Evolutionary conservation across 1,140 invertebrate species (phyloP).

Genomic region (Notospermus geniculatus): DNA sequence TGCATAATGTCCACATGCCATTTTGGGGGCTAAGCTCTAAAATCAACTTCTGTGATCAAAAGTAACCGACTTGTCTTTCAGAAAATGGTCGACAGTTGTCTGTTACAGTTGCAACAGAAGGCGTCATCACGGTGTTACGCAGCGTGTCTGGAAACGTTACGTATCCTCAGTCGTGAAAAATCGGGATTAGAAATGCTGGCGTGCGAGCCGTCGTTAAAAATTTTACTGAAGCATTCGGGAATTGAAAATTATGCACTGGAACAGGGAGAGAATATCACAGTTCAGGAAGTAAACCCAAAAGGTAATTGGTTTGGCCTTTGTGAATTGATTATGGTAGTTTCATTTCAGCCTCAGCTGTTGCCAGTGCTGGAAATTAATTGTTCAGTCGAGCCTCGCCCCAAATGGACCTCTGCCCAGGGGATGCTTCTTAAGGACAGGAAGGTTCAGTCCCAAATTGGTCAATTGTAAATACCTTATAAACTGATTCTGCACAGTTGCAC

Average conservation of each 20-base stretch:
- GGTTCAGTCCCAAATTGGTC: no score
- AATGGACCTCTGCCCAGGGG: not conserved
- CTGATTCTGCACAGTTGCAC: no score
- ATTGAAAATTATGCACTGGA: conserved; percentile 40
- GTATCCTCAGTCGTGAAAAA: conserved; percentile 52
- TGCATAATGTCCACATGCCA: no score
- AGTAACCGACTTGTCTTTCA: conserved; percentile 28
- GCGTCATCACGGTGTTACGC: conserved; percentile 33
- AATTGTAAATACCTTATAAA: no score
- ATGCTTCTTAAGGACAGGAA: not conserved
- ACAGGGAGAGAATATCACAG: conserved; percentile 34
- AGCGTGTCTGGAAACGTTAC: conserved; percentile 43
- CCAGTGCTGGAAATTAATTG: not conserved
- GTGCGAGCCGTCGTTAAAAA: conserved; percentile 36
- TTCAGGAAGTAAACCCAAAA: conserved; percentile 36
- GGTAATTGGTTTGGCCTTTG: conserved; percentile 25
- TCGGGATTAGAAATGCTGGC: conserved; percentile 41
- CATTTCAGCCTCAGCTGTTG: not conserved
- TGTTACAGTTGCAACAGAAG: conserved; percentile 29
- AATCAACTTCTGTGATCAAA: no score
- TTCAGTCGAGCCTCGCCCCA: not conserved
- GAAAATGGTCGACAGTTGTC: conserved; percentile 36
- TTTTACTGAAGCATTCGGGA: conserved; percentile 44
- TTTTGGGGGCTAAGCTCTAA: no score
- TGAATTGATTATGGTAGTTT: not conserved